Evolutionary conservation across 2,888 invertebrate species (phyloP), one percentile per base, ranked within the genome.

Genomic region (Lasioglossum calceatum): DNA sequence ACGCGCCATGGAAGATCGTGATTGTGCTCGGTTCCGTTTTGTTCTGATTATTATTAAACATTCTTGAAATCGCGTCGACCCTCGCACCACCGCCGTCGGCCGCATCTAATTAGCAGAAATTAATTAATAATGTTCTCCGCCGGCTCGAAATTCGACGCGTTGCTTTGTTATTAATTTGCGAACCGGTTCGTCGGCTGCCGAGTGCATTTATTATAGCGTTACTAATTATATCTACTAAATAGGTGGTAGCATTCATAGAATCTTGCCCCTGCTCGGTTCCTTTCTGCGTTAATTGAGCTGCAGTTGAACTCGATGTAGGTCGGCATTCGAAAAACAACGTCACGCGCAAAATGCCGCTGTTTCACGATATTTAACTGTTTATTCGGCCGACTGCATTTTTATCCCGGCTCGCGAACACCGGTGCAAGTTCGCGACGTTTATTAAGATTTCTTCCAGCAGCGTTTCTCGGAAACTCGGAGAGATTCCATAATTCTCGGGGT

Each of bases 1-100:
- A 77, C 42, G 71, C 67, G 54, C 77, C n/a, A 39, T 50, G 36
- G 36, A 19, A 23, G 75, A 27, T 54, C 50, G 70, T 44, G 12
- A 58, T 79, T 8, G 79, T 74, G 44, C n/a, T 39, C 61, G 67
- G 44, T 50, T 36, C 32, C 44, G 54, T 80, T 81, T 84, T 80
- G 85, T 82, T 86, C 87, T 85, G 36, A 36, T 84, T 82, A 88
- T 90, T 91, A 91, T 90, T 89, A 87, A 86, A 91, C 88, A 90
- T 92, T 91, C 90, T 89, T 39, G 58, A 32, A 77, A 84, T 58
- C n/a, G 3, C 27, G 79, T 7, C n/a, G 50, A 47, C 39, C n/a
- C 36, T 36, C 23, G 5, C 19, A 16, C 16, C 23, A 32, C 14
- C 32, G 23, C 3, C 8, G 19, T 71, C 23, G 10, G 0, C n/a